Base-by-base conservation (phyloP, 2,888 invertebrate genomes). In the Acleris laterana region DNA sequence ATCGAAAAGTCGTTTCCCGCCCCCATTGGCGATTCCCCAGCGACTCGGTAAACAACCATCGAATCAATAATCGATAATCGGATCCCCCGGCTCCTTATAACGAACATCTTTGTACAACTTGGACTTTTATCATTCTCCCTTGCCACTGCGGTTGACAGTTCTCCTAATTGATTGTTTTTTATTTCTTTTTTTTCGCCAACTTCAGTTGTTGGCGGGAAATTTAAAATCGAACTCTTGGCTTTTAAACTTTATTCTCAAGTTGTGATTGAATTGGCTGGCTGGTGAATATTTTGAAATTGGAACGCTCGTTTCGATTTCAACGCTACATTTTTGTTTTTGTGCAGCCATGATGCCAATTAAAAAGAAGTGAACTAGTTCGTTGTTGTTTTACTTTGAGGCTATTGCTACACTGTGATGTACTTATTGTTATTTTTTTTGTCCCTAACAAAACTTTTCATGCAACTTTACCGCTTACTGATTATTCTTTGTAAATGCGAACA, bases 141-240 rank as follows among this genome's bases (percentile, higher is more conserved):
- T 49, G 74, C 75, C 61, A 28, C 88, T 90, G 91, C 75, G 73
- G 72, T 69, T 89, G 92, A 90, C 92, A 92, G 90, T 80, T 88
- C 82, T 73, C 75, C 83, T 91, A 90, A 91, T 92, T 91, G 90
- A 87, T 89, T 86, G 84, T 85, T 88, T 89, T 87, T 87, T 80
- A 83, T 80, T 79, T 64, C 71, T 73, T 64, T 69, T 70, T 78
- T 79, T 77, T 69, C 74, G 74, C 73, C 53, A 65, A 71, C 72
- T 59, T 68, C 62, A 64, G 73, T 63, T 74, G 71, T 77, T 79
- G 70, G 77, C 73, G 78, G 77, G 72, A 78, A 80, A 78, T 82
- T 87, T 82, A 81, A 81, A 84, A 78, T 78, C 75, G 75, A 72
- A 75, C 69, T 70, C 70, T 62, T 38, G 38, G 69, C 69, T 64